A percentile compares a stretch with the other conserved stretches of the same genome.
Conservation (phyloP, 2,113 vertebrate species). For the Calonectris borealis region DNA sequence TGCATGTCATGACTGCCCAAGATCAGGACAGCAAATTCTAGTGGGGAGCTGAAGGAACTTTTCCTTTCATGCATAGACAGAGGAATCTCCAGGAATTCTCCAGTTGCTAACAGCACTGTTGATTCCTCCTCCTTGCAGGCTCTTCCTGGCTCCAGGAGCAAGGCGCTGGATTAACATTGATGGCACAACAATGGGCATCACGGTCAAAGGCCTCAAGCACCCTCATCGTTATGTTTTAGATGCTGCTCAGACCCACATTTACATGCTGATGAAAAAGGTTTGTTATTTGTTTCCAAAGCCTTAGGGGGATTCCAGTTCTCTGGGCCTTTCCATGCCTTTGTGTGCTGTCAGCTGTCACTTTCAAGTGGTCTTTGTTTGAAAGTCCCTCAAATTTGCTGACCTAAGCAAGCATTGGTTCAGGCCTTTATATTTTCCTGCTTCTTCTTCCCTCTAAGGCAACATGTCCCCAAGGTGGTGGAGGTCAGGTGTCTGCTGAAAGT, state of each 20-base stretch:
- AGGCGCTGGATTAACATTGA: conserved; percentile 99
- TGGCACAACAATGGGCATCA: conserved; percentile 97
- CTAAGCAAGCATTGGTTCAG: not conserved
- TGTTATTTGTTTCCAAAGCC: conserved; percentile 15
- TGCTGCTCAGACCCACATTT: conserved; percentile 96
- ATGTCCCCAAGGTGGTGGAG: not conserved
- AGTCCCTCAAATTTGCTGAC: not conserved
- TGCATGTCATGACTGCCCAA: not conserved
- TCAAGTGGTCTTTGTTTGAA: not conserved
- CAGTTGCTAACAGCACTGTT: not conserved
- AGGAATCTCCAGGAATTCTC: not conserved
- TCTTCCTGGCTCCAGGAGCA: conserved; percentile 93
- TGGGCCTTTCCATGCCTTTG: not conserved
- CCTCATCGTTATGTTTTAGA: conserved; percentile 96
- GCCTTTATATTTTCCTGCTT: not conserved
- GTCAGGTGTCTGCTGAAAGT: not conserved
- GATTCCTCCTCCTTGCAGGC: conserved; percentile 71
- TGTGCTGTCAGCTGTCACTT: not conserved
- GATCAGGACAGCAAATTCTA: not conserved
- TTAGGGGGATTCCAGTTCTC: conserved; percentile 7
- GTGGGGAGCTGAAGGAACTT: not conserved
- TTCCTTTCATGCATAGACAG: not conserved
- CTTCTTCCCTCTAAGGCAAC: not conserved
- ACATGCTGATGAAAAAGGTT: conserved; percentile 99
- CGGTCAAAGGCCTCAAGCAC: conserved; percentile 89